Evolutionary conservation across 2,888 invertebrate species (phyloP).

Genomic region (Hyalella azteca): DNA sequence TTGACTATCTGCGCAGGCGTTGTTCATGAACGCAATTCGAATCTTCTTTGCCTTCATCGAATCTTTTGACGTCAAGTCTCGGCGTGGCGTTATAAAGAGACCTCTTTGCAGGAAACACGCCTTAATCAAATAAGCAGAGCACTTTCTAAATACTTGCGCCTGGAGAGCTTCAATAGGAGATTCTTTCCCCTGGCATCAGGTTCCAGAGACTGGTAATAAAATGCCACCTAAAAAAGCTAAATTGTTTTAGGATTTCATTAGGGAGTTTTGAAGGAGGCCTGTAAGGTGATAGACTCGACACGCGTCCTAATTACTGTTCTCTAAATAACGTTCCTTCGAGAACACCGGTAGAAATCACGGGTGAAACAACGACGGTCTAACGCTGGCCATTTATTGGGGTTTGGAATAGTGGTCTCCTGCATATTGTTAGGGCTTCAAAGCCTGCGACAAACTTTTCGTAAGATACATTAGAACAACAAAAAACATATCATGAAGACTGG

Average conservation of each 20-base stretch:
- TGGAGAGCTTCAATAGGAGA: conserved; percentile 29
- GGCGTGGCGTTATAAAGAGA: neutral
- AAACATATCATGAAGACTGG: too few species aligned
- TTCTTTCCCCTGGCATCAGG: conserved; percentile 22
- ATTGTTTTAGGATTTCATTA: conserved; percentile 38
- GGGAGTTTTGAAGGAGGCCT: conserved; percentile 1
- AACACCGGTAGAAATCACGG: too few species aligned
- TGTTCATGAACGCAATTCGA: too few species aligned
- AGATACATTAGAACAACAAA: too few species aligned
- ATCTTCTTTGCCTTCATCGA: too few species aligned
- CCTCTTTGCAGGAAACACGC: neutral
- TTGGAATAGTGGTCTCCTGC: too few species aligned
- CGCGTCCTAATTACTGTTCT: neutral
- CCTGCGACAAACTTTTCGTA: too few species aligned
- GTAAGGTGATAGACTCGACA: conserved; percentile 11
- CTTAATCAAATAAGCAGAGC: conserved; percentile 27
- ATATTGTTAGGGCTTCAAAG: too few species aligned
- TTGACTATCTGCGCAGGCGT: too few species aligned
- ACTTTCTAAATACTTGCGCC: conserved; percentile 34
- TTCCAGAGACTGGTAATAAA: conserved; percentile 25
- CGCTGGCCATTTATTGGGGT: too few species aligned
- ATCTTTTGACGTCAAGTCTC: neutral
- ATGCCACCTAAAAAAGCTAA: conserved; percentile 11
- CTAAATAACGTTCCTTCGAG: too few species aligned
- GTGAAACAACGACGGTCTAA: too few species aligned